Percentiles rank a stretch among this genome's conserved stretches.
These are phyloP conservation scores for Helostoma temminkii DNA, from an alignment of 2,797 vertebrate species.

Conservation along the genomic window DNA sequence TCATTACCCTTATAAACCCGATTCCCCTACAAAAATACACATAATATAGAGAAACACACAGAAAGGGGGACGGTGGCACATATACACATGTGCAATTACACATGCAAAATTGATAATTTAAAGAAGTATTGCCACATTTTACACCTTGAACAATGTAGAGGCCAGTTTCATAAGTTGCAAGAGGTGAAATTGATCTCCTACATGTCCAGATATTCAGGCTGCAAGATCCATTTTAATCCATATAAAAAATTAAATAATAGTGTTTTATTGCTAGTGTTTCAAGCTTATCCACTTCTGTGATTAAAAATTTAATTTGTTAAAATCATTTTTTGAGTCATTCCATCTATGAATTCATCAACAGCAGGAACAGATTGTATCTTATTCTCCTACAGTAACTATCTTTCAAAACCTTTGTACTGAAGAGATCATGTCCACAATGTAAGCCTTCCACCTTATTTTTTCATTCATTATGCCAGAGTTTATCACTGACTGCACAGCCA, in stretches of 20 bases:
- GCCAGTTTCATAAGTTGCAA: background rate
- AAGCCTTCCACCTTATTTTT: slow-evolving; percentile 22
- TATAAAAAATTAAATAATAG: no score
- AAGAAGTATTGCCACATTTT: slow-evolving; percentile 27
- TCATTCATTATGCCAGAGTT: slow-evolving; percentile 39
- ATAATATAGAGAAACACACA: background rate
- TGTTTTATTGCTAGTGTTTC: background rate
- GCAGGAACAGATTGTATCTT: slow-evolving; percentile 25
- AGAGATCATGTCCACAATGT: slow-evolving; percentile 15
- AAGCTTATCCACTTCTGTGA: slow-evolving; percentile 10
- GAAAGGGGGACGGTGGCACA: no score
- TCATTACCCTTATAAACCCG: no score
- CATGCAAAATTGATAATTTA: background rate
- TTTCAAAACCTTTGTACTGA: slow-evolving; percentile 13
- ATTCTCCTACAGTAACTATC: background rate
- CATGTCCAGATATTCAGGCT: no score
- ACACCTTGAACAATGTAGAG: slow-evolving; percentile 20
- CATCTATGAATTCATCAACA: slow-evolving; percentile 40
- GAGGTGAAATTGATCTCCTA: background rate
- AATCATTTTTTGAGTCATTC: slow-evolving; percentile 24
- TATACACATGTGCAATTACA: background rate
- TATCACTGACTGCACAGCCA: slow-evolving; percentile 10
- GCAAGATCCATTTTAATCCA: background rate
- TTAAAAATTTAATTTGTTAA: slow-evolving; percentile 23
- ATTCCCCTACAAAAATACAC: background rate